Conservation (phyloP, 53 echinoderm and acorn worm genomes). For the Apostichopus leukothele region DNA sequence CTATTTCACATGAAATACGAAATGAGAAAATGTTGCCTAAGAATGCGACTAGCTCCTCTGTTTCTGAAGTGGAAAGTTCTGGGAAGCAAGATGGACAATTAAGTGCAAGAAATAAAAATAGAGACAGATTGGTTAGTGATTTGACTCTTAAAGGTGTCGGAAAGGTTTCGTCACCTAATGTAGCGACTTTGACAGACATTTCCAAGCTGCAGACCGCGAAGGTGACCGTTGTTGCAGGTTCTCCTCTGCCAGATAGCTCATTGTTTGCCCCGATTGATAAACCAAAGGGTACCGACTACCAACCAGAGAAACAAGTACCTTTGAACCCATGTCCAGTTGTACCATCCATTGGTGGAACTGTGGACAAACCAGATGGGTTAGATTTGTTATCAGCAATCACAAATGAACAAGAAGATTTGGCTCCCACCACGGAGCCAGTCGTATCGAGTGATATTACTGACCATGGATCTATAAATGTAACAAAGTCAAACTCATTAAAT, state of each 20-base stretch:
- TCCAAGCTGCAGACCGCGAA: conserved; percentile 7
- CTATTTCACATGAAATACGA: neutral
- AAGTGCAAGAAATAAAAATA: neutral
- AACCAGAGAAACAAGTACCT: conserved; percentile 12
- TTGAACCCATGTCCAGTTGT: neutral
- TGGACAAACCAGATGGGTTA: neutral
- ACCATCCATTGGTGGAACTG: neutral
- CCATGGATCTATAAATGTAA: neutral
- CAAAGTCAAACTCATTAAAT: neutral
- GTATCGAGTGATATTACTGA: neutral
- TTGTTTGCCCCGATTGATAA: conserved; percentile 61
- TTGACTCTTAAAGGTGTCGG: too few species aligned
- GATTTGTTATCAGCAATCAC: neutral
- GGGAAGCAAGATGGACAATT: neutral
- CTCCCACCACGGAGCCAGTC: neutral
- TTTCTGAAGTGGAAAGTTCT: neutral
- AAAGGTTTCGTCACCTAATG: too few species aligned
- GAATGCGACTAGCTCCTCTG: neutral
- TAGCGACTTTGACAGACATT: neutral
- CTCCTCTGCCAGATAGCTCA: conserved; percentile 44
- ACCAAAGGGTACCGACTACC: conserved; percentile 17
- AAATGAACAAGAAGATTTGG: neutral
- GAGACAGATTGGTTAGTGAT: neutral
- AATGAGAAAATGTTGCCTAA: neutral
- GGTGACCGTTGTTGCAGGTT: conserved; percentile 48